Evolutionary conservation across 2,113 vertebrate species (phyloP).

Genomic region (Poecilia latipinna): DNA sequence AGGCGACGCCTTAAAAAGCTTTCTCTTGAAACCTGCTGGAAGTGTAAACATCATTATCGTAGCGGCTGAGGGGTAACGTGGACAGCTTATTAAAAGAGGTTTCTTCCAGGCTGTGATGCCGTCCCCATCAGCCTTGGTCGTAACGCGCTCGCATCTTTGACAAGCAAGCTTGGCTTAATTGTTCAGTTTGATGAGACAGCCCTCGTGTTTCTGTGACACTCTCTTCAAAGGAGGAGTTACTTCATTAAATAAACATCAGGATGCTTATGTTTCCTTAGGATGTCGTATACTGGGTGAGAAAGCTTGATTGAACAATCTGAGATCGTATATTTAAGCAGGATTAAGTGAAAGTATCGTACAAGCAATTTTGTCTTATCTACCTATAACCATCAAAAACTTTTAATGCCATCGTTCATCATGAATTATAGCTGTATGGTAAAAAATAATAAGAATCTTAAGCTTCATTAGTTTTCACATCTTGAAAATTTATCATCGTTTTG

Average conservation of each 20-base stretch:
- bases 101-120: background rate
- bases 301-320: background rate
- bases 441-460: no score
- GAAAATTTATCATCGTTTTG: slow-evolving; percentile 1
- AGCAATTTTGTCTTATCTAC: background rate
- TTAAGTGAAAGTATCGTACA: slow-evolving; percentile 2
- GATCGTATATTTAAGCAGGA: slow-evolving; percentile 15
- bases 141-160: slow-evolving; percentile 19
- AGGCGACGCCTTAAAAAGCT: slow-evolving; percentile 15
- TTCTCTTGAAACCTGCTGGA: slow-evolving; percentile 6
- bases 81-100: slow-evolving; percentile 16
- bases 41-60: slow-evolving; percentile 17
- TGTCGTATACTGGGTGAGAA: background rate
- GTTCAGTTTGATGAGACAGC: slow-evolving; percentile 10
- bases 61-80: slow-evolving; percentile 26
- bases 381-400: background rate
- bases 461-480: background rate
- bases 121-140: slow-evolving; percentile 2
- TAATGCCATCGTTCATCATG: background rate
- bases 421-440: background rate
- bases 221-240: slow-evolving; percentile 3
- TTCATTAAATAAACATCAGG: slow-evolving; percentile 7
- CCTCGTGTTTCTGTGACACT: background rate
- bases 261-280: slow-evolving; percentile 3
- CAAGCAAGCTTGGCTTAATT: background rate